phyloP scores from a whole-genome alignment of 1,140 invertebrate species.

The Odontomachus brunneus region DNA sequence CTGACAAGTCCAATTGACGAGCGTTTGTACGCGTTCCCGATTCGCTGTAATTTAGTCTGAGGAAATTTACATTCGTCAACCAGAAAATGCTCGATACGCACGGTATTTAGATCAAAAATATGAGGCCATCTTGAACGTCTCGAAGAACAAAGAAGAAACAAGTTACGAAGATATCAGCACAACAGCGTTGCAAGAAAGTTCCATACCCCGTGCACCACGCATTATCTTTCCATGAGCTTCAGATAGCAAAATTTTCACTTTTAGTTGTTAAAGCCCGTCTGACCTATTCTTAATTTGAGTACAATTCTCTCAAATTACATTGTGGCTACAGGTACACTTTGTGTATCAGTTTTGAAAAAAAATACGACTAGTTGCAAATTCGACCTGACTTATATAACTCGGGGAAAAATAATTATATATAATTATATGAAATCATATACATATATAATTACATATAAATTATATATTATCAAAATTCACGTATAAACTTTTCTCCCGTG shows the following conservation, averaged over 20 bases:
- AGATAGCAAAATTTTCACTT: neutral
- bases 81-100: conserved; percentile 60
- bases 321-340: neutral
- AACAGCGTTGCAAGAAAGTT: conserved; percentile 25
- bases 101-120: conserved; percentile 58
- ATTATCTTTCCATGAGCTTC: neutral
- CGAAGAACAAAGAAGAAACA: conserved; percentile 51
- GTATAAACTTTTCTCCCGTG: too few relatives aligned
- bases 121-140: conserved; percentile 47
- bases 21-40: neutral
- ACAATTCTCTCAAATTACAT: too few relatives aligned
- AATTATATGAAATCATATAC: too few relatives aligned
- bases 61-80: conserved; percentile 57
- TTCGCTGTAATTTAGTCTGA: conserved; percentile 65
- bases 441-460: too few relatives aligned
- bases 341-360: conserved; percentile 32
- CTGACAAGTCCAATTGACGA: conserved; percentile 37
- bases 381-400: too few relatives aligned
- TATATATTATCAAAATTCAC: too few relatives aligned
- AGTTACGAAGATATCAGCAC: conserved; percentile 2
- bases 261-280: too few relatives aligned
- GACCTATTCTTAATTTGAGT: too few relatives aligned
- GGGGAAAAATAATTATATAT: too few relatives aligned
- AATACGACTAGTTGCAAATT: too few relatives aligned
- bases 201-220: neutral